phyloP scores from a whole-genome alignment of 1,140 invertebrate genomes.

The Odontomachus brunneus region DNA sequence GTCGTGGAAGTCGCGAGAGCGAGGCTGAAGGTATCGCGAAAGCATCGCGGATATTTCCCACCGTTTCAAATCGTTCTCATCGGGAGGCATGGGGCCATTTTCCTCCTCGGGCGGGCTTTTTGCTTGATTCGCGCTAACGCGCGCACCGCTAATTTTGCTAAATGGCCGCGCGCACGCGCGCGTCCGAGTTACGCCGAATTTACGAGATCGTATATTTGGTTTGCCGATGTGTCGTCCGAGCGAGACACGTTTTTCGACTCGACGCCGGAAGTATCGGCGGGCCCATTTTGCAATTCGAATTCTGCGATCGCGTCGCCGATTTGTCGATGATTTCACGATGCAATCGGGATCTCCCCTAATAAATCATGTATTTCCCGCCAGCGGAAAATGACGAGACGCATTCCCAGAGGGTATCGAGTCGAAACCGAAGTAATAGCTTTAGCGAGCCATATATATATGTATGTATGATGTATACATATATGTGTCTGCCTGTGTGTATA shows the following conservation, averaged over 20 bases:
- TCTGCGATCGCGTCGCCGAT: slow-evolving; percentile 31
- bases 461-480: too few species aligned
- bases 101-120: slow-evolving; percentile 4
- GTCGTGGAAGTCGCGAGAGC: neutral
- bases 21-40: slow-evolving; percentile 6
- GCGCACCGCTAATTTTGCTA: slow-evolving; percentile 38
- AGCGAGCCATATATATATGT: too few species aligned
- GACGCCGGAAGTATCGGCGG: slow-evolving; percentile 59
- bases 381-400: neutral
- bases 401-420: neutral
- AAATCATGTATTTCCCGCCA: neutral
- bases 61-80: neutral
- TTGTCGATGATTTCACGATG: neutral
- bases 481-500: too few species aligned
- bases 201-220: slow-evolving; percentile 52
- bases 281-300: slow-evolving; percentile 69
- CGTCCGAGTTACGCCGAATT: slow-evolving; percentile 49
- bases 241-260: slow-evolving; percentile 36
- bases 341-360: slow-evolving; percentile 11
- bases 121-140: neutral
- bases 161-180: neutral
- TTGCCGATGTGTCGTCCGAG: slow-evolving; percentile 62
- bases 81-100: slow-evolving; percentile 1
- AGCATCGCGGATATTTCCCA: neutral
- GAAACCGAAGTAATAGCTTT: neutral